Base-by-base conservation (phyloP, 2,888 invertebrate genomes). In the Drosophila greeni region DNA sequence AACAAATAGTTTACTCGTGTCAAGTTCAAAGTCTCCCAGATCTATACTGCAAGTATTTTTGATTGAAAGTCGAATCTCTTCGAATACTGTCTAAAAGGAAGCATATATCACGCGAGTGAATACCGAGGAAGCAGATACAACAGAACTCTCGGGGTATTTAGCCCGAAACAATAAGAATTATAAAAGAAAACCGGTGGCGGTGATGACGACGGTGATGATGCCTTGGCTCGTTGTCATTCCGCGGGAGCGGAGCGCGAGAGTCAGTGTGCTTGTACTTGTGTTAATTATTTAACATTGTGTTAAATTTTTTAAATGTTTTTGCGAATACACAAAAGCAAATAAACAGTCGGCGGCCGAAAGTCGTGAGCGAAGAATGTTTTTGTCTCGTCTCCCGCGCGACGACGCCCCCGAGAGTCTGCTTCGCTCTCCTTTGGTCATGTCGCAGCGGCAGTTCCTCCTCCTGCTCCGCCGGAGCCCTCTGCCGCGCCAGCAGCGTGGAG, bases 251-350 rank as follows among this genome's bases (percentile, higher is more conserved):
- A 45, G 18, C 18, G 40, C 8, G 37, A 24, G 24, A 31, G 47
- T 11, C 16, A 20, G 37, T 16, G 43, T 40, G 26, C 47, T 40
- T 65, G 61, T 53, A 43, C 42, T 64, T 73, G 71, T 72, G 61
- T 76, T 84, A 82, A 81, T 84, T 81, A 75, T 84, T 84, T 84
- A 53, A 69, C 71, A 74, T 71, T 75, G 78, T 81, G 75, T 78
- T 83, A 74, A 78, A 81, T 76, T 73, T 82, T 81, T 76, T 64
- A 83, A 80, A 78, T 78, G 79, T 70, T 75, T 62, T 73, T 71
- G 73, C 69, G 65, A 62, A 74, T 64, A 76, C 55, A 67, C 67
- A 72, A 72, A 76, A 66, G 53, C 70, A 70, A 73, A 75, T 55
- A 72, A 72, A 73, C 71, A 68, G 48, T 7, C 40, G 53, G 23